Percentiles rank a stretch among this genome's conserved stretches.
phyloP scores from a whole-genome alignment of 1,140 invertebrate genomes.

The Macrobrachium nipponense region DNA sequence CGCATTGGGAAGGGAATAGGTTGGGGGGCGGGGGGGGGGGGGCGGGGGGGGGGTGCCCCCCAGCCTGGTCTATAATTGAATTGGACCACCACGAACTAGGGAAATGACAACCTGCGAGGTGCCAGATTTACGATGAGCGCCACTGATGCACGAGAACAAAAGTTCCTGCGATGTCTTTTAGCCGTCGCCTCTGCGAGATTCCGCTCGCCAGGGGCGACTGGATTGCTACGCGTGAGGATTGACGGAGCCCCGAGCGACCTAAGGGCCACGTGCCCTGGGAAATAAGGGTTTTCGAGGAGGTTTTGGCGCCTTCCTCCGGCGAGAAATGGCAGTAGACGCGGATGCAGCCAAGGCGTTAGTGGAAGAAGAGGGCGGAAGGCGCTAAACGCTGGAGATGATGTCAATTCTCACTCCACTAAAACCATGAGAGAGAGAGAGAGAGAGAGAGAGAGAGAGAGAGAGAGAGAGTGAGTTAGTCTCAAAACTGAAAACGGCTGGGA shows the following conservation, averaged over 20 bases:
- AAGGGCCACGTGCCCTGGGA: neutral
- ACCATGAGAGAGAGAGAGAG: constrained; percentile 35
- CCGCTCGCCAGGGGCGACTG: neutral
- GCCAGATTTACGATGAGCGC: constrained; percentile 35
- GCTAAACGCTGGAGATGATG: constrained; percentile 57
- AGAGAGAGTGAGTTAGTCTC: neutral
- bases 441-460: constrained; percentile 13
- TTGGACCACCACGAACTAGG: constrained; percentile 60
- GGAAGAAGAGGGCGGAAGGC: constrained; percentile 59
- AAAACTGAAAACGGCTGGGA: constrained; percentile 39
- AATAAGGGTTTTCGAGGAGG: neutral
- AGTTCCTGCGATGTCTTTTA: neutral
- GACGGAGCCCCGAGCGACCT: neutral
- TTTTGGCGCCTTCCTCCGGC: neutral
- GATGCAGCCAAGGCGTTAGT: constrained; percentile 48
- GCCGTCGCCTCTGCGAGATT: too few relatives aligned
- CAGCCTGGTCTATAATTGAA: constrained; percentile 58
- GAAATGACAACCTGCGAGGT: constrained; percentile 53
- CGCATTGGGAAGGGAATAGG: constrained; percentile 38
- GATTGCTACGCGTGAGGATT: neutral
- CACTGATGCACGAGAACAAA: constrained; percentile 31
- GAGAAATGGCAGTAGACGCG: neutral
- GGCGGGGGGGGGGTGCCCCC: too few relatives aligned
- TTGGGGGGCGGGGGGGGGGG: too few relatives aligned
- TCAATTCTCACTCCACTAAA: constrained; percentile 59